Conservation (phyloP, 1,140 invertebrate genomes). For the Philopotamus ludificatus region DNA sequence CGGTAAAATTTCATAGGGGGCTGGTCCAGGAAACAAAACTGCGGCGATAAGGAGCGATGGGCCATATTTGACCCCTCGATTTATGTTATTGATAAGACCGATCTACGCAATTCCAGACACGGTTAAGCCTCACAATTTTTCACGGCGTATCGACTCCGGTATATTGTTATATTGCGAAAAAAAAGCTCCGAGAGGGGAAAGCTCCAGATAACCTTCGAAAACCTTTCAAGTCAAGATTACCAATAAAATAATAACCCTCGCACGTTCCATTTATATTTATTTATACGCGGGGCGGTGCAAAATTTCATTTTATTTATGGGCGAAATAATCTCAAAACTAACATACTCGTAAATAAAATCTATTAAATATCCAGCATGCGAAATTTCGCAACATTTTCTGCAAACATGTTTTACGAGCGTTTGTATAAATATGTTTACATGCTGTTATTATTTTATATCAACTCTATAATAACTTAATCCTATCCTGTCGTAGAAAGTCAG, state of each 20-base stretch:
- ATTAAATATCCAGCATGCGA: no score
- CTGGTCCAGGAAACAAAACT: constrained; percentile 17
- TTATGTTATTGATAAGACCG: constrained; percentile 28
- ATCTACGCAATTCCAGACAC: constrained; percentile 19
- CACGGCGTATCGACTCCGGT: constrained; percentile 11
- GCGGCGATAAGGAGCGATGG: constrained; percentile 9
- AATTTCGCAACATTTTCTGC: no score
- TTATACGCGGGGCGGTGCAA: no score
- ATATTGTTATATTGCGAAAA: constrained; percentile 10
- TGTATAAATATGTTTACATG: no score
- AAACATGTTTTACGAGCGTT: no score
- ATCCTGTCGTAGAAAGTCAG: no score
- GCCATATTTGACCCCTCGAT: constrained; percentile 24
- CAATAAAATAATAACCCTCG: neutral
- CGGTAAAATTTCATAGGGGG: no score
- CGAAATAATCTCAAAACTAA: no score
- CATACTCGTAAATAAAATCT: no score
- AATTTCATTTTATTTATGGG: no score
- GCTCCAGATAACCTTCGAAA: neutral
- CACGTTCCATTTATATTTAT: neutral
- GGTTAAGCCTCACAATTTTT: constrained; percentile 24
- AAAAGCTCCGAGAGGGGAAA: neutral
- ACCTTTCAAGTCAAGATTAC: neutral
- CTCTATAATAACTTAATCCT: no score
- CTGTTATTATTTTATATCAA: no score